Percentiles rank a stretch among this genome's conserved stretches.
These are phyloP conservation scores for Xestia ashworthii DNA, from an alignment of 2,888 invertebrate genomes.

Conservation along the genomic window DNA sequence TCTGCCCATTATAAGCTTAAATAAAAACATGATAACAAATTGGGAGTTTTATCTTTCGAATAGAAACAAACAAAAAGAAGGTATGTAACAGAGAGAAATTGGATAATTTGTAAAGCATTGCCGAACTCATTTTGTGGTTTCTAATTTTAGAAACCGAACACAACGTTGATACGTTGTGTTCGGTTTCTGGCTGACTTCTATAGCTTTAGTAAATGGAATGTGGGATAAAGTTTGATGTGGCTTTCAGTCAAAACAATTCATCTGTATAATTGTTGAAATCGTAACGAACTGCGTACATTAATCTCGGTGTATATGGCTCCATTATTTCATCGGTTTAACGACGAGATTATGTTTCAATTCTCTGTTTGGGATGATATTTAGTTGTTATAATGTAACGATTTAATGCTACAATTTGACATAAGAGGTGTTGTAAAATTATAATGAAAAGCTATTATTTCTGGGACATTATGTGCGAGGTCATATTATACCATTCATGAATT, in stretches of 20 bases:
- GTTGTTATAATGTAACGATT: slow-evolving; percentile 7
- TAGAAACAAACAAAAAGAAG: slow-evolving; percentile 18
- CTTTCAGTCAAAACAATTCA: slow-evolving; percentile 21
- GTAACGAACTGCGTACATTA: slow-evolving; percentile 17
- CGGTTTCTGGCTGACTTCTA: background rate
- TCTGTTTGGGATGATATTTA: slow-evolving; percentile 18
- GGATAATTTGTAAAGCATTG: slow-evolving; percentile 22
- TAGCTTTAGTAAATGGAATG: slow-evolving; percentile 5
- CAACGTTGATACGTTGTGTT: background rate
- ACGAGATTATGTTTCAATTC: slow-evolving; percentile 42
- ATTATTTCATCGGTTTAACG: slow-evolving; percentile 33
- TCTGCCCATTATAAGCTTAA: slow-evolving; percentile 5
- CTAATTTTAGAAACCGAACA: slow-evolving; percentile 35
- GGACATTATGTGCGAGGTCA: background rate
- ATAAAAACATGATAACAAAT: slow-evolving; percentile 38
- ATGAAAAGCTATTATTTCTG: background rate
- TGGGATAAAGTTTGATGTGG: slow-evolving; percentile 14
- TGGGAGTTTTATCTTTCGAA: slow-evolving; percentile 17
- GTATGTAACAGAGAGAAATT: slow-evolving; percentile 6
- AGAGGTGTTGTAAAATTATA: background rate
- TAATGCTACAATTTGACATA: slow-evolving; percentile 14
- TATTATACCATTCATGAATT: background rate
- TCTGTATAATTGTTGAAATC: slow-evolving; percentile 11
- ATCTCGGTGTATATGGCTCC: slow-evolving; percentile 23
- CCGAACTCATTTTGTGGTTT: slow-evolving; percentile 22